Evolutionary conservation across 2,797 vertebrate species (phyloP), one percentile per base, ranked within the genome.

Genomic region (Brachymystax lenok): DNA sequence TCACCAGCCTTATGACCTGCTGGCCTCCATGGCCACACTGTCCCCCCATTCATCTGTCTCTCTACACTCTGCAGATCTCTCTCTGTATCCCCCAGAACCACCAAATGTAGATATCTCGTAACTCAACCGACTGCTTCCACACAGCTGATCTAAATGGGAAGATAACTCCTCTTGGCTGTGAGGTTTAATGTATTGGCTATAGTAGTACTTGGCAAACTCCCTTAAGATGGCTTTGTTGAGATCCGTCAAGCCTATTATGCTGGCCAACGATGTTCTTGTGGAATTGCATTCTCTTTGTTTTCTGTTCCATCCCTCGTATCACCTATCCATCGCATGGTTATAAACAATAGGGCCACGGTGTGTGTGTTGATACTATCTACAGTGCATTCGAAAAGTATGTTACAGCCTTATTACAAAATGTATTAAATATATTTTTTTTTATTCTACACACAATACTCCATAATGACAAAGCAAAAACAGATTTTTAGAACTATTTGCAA

Each of bases 271-370:
- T 85, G 64, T 84, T 81, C 74, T 74, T 66, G 19, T 82, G 68
- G 71, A 81, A 84, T 64, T 88, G 81, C 84, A 82, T 88, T 77
- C 78, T 79, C 82, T 88, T 86, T 88, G 84, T 88, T 85, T 79
- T 82, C 35, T 0, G 30, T 76, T 82, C 69, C 74, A 81, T 84
- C 74, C 74, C 59, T 80, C 69, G 82, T 80, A 83, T 90, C 80
- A 63, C 75, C 77, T 77, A 82, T 80, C 75, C 77, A 6, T 71
- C 17, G 7, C 21, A 5, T 24, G 6, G 19, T 8, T 24, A 21
- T 61, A 21, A 24, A 21, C 59, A 10, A 12, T 61, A 8, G 33
- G 33, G 33, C 33, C 33, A 35, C 5, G 5, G 33, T 35, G 33
- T 35, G 33, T 35, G 33, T 35, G 33, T 35, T 35, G 1, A 35